Conservation (phyloP, 2,888 invertebrate species). For the Minunthozetes semirufus region DNA sequence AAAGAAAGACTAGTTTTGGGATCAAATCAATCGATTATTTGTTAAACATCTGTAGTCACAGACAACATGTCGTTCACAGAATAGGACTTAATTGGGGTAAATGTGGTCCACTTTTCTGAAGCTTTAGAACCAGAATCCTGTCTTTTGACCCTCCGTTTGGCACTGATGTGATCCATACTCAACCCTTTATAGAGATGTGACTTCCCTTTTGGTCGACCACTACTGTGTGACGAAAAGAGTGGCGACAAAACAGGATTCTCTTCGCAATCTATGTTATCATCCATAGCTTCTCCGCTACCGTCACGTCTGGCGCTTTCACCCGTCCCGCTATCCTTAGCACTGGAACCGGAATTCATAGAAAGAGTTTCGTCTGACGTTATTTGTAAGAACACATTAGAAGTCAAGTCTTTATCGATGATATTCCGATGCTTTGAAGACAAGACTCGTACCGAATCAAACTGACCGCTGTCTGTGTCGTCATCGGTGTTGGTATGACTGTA, state of each 20-base stretch:
- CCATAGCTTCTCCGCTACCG: conserved; percentile 35
- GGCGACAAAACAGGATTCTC: neutral
- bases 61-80: conserved; percentile 14
- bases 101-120: neutral
- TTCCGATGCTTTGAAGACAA: neutral
- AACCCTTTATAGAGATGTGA: neutral
- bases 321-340: conserved; percentile 40
- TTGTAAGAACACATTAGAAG: conserved; percentile 16
- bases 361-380: conserved; percentile 8
- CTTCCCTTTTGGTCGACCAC: neutral
- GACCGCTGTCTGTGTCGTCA: conserved; percentile 22
- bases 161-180: conserved; percentile 26
- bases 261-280: neutral
- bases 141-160: conserved; percentile 9
- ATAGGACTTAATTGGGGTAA: neutral
- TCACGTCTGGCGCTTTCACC: conserved; percentile 41
- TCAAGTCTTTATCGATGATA: neutral
- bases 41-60: neutral
- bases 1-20: neutral
- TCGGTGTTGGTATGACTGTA: conserved; percentile 25
- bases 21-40: neutral
- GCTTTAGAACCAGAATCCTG: neutral
- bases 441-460: neutral
- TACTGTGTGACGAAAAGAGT: neutral
- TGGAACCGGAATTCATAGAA: neutral